Conservation (phyloP, 2,113 vertebrate genomes). For the Pao palembangensis region DNA sequence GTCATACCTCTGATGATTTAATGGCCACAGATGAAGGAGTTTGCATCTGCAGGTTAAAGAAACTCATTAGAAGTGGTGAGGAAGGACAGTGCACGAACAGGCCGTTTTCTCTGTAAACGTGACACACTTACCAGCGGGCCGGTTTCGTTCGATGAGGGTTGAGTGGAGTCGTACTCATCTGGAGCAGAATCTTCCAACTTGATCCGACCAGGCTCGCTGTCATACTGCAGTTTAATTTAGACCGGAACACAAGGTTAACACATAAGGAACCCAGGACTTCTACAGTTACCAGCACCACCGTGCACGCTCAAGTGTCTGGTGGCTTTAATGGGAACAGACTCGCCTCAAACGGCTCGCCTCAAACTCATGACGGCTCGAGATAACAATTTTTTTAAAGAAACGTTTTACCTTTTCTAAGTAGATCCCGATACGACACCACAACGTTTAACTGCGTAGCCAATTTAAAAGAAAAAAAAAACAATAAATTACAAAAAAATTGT, state of each 20-base stretch:
- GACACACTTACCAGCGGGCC: slow-evolving; percentile 18
- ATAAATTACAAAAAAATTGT: too few species aligned
- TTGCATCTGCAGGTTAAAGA: slow-evolving; percentile 27
- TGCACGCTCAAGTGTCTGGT: not conserved
- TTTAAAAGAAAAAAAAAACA: not conserved
- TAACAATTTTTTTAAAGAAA: too few species aligned
- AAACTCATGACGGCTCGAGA: too few species aligned
- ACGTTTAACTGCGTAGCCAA: too few species aligned
- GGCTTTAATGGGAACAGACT: not conserved
- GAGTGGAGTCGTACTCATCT: not conserved
- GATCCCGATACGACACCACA: too few species aligned
- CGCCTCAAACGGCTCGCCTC: too few species aligned
- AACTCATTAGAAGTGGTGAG: slow-evolving; percentile 7
- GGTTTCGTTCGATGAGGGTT: not conserved
- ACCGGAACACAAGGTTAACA: not conserved
- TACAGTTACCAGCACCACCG: not conserved
- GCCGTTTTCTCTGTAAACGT: not conserved
- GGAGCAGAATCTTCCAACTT: not conserved
- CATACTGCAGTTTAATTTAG: slow-evolving; percentile 3
- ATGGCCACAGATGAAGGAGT: not conserved
- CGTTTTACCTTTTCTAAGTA: too few species aligned
- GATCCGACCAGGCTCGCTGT: not conserved
- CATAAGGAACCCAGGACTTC: not conserved
- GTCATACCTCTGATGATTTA: slow-evolving; percentile 13
- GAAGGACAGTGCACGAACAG: not conserved